These are phyloP conservation scores for Deroptyus accipitrinus DNA, from an alignment of 2,113 vertebrate species.

Conservation along the genomic window DNA sequence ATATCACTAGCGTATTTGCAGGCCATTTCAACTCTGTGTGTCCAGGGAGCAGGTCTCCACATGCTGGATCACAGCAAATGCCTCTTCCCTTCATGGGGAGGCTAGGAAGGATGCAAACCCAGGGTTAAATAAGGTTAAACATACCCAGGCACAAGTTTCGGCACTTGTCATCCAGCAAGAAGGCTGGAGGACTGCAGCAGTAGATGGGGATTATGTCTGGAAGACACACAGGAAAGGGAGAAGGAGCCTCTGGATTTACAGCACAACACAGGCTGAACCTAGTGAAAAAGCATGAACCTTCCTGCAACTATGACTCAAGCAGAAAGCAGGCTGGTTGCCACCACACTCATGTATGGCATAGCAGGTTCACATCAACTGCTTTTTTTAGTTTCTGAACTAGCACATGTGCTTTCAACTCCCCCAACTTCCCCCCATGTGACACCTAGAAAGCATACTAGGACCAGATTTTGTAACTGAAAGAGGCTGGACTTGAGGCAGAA, in stretches of 20 bases:
- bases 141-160: background rate
- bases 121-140: background rate
- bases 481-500: background rate
- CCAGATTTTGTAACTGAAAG: background rate
- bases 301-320: background rate
- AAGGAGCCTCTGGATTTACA: background rate
- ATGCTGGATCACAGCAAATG: background rate
- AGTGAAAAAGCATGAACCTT: background rate
- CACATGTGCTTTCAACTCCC: background rate
- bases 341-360: fast-evolving
- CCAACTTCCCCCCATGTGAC: background rate
- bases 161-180: background rate
- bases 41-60: too few relatives aligned
- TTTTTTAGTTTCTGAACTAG: background rate
- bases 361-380: background rate
- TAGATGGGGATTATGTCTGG: background rate
- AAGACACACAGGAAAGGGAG: background rate
- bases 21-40: background rate
- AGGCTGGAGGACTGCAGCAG: background rate
- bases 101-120: background rate
- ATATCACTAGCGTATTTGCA: background rate
- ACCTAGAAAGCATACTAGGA: background rate
- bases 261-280: fast-evolving
- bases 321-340: background rate
- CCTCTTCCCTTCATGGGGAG: background rate